phyloP scores from a whole-genome alignment of 1,140 invertebrate species.

The Mercenaria mercenaria region DNA sequence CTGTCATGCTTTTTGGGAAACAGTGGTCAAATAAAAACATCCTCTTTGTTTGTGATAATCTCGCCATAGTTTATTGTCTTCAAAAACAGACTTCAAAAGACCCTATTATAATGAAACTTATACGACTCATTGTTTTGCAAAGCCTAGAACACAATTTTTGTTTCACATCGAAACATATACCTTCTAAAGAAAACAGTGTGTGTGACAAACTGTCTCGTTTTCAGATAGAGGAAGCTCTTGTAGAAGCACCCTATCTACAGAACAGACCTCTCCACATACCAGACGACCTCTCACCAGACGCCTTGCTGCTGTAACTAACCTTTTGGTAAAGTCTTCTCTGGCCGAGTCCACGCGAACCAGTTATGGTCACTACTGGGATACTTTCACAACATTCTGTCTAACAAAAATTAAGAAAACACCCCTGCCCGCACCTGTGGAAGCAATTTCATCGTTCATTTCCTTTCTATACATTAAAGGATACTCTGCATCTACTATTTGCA shows the following conservation, averaged over 20 bases:
- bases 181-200: background rate
- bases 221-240: background rate
- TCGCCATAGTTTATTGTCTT: constrained; percentile 18
- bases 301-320: background rate
- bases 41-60: constrained; percentile 36
- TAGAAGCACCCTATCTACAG: background rate
- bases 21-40: constrained; percentile 1
- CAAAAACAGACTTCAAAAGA: constrained; percentile 42
- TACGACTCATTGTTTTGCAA: background rate
- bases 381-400: no score
- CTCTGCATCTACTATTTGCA: background rate
- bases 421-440: no score
- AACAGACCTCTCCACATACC: background rate
- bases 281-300: background rate
- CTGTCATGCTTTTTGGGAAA: background rate
- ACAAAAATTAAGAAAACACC: no score
- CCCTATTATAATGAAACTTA: background rate
- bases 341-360: background rate
- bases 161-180: background rate
- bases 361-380: no score
- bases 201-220: background rate
- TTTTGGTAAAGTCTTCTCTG: background rate
- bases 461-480: background rate
- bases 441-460: background rate
- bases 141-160: background rate